Conservation (phyloP, 2,888 invertebrate genomes). For the Amiota mariae region DNA sequence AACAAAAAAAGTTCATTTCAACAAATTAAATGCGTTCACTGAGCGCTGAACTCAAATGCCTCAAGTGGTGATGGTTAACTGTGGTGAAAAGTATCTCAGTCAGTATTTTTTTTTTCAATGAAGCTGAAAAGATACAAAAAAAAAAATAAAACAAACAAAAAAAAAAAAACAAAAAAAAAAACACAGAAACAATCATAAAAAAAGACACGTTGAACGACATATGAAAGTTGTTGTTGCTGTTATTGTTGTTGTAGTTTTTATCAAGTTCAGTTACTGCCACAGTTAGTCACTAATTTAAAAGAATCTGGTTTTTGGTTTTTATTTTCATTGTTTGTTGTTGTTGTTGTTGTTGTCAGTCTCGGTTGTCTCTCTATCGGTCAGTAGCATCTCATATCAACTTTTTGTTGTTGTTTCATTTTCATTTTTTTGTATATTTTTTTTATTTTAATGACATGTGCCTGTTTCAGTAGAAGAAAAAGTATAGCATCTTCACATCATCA, state of each 20-base stretch:
- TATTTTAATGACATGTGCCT: background rate
- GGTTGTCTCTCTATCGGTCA: constrained; percentile 50
- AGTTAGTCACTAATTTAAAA: constrained; percentile 42
- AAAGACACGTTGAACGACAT: constrained; percentile 49
- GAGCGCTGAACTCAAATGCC: constrained; percentile 36
- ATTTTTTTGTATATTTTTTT: background rate
- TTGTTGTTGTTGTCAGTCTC: constrained; percentile 31
- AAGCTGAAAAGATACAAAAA: background rate
- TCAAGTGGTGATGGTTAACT: constrained; percentile 24
- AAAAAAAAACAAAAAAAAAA: constrained; percentile 43
- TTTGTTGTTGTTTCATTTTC: constrained; percentile 29
- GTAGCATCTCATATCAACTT: constrained; percentile 39
- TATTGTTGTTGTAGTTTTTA: constrained; percentile 13
- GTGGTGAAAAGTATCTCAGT: constrained; percentile 19
- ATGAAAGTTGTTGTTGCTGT: constrained; percentile 51
- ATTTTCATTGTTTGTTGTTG: background rate
- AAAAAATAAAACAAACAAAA: background rate
- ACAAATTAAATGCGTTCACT: constrained; percentile 20
- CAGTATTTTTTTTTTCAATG: background rate
- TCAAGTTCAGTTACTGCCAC: constrained; percentile 43
- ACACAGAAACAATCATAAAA: background rate
- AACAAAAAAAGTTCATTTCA: constrained; percentile 14
- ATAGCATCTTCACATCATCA: background rate
- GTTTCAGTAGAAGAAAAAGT: constrained; percentile 10
- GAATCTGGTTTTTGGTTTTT: constrained; percentile 6